These are phyloP conservation scores for Gastrophryne carolinensis DNA, from an alignment of 2,797 vertebrate genomes.

Conservation along the genomic window DNA sequence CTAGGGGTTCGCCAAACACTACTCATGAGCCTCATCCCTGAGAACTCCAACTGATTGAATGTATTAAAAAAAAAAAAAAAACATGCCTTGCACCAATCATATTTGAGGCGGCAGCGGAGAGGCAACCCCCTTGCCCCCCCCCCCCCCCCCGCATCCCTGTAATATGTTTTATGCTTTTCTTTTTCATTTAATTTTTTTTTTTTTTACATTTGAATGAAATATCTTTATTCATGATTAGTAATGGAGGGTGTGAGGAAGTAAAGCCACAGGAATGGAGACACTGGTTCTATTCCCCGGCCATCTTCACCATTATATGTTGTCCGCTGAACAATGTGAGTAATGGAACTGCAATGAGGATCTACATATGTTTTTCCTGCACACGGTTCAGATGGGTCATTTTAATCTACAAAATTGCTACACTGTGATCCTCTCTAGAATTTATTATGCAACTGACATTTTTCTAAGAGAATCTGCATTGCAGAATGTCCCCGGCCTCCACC, in stretches of 20 bases:
- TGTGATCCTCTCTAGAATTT: slow-evolving; percentile 25
- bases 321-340: slow-evolving; percentile 15
- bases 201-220: neutral
- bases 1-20: too few species aligned
- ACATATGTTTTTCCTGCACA: slow-evolving; percentile 38
- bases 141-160: too few species aligned
- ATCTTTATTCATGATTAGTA: neutral
- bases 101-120: too few species aligned
- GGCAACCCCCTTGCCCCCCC: too few species aligned
- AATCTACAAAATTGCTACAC: slow-evolving; percentile 38
- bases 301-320: neutral
- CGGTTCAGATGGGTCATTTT: slow-evolving; percentile 39
- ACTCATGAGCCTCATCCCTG: too few species aligned
- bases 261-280: too few species aligned
- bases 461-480: slow-evolving; percentile 43
- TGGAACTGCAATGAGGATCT: slow-evolving; percentile 29
- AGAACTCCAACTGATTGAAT: too few species aligned
- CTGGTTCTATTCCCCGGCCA: too few species aligned
- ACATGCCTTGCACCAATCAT: too few species aligned
- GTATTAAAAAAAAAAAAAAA: too few species aligned
- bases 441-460: slow-evolving; percentile 42
- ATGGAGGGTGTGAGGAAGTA: neutral
- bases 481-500: slow-evolving; percentile 4
- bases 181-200: neutral
- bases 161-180: too few species aligned